These are phyloP conservation scores for Xylocampa areola DNA, from an alignment of 2,888 invertebrate species.

Conservation along the genomic window DNA sequence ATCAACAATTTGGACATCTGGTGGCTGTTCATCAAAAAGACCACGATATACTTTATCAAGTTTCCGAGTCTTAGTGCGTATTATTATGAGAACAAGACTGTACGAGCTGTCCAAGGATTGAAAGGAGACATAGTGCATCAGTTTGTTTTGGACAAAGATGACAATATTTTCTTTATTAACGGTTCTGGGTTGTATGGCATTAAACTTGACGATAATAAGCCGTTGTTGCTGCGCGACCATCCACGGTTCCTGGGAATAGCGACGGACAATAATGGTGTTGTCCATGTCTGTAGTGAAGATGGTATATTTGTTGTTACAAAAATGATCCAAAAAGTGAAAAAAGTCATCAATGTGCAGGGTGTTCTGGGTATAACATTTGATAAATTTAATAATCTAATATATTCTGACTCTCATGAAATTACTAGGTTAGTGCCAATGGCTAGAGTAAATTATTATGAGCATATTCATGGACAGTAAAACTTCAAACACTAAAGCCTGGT, in stretches of 20 bases:
- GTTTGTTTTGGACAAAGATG: constrained; percentile 74
- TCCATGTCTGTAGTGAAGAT: constrained; percentile 78
- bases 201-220: constrained; percentile 54
- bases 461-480: constrained; percentile 18
- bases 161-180: constrained; percentile 78
- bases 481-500: background rate
- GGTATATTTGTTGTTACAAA: constrained; percentile 77
- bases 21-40: constrained; percentile 77
- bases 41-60: constrained; percentile 77
- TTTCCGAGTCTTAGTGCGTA: constrained; percentile 78
- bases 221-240: constrained; percentile 67
- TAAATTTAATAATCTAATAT: constrained; percentile 75
- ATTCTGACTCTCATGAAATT: constrained; percentile 80
- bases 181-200: constrained; percentile 76
- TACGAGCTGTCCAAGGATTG: constrained; percentile 65
- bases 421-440: constrained; percentile 67
- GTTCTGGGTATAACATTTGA: constrained; percentile 80
- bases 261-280: constrained; percentile 71
- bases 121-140: constrained; percentile 71
- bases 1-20: constrained; percentile 77
- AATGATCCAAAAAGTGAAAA: constrained; percentile 73
- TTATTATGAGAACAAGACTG: constrained; percentile 69
- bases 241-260: constrained; percentile 76
- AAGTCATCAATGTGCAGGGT: constrained; percentile 71
- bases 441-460: constrained; percentile 33